Evolutionary conservation across 1,140 invertebrate genomes (phyloP).

Genomic region (Hypothenemus hampei): DNA sequence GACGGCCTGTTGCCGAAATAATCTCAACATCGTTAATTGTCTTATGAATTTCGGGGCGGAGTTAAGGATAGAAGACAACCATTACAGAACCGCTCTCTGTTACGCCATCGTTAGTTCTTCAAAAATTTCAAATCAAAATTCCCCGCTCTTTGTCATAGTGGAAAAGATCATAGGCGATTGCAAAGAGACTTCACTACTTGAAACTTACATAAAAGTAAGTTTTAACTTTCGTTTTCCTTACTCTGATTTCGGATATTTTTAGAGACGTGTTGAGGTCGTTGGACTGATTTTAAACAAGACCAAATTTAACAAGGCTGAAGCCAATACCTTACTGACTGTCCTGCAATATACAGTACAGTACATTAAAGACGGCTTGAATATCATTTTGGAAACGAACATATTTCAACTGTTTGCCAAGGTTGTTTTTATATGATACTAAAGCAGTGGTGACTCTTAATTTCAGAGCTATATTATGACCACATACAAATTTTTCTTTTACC

Average conservation of each 20-base stretch:
- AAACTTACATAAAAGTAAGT: constrained; percentile 16
- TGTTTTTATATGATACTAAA: too few species aligned
- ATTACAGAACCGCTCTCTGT: constrained; percentile 42
- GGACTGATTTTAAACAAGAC: constrained; percentile 14
- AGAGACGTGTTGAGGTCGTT: constrained; percentile 18
- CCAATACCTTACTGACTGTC: constrained; percentile 24
- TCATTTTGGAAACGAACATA: constrained; percentile 23
- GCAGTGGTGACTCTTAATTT: not conserved
- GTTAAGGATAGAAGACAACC: constrained; percentile 37
- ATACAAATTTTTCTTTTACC: too few species aligned
- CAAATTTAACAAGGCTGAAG: constrained; percentile 19
- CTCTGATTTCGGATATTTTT: not conserved
- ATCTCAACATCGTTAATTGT: constrained; percentile 33
- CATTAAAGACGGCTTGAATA: constrained; percentile 28
- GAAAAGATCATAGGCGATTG: constrained; percentile 28
- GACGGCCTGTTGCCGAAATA: constrained; percentile 39
- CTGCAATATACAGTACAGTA: constrained; percentile 25
- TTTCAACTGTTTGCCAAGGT: constrained; percentile 14
- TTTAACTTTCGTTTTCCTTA: too few species aligned
- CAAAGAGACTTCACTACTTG: constrained; percentile 22
- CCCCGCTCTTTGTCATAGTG: constrained; percentile 25
- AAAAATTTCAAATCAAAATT: constrained; percentile 23
- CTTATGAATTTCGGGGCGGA: constrained; percentile 34
- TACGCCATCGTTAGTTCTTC: constrained; percentile 36
- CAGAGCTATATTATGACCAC: constrained; percentile 5